Evolutionary conservation across 2,888 invertebrate genomes (phyloP).

Genomic region (Agrochola macilenta): DNA sequence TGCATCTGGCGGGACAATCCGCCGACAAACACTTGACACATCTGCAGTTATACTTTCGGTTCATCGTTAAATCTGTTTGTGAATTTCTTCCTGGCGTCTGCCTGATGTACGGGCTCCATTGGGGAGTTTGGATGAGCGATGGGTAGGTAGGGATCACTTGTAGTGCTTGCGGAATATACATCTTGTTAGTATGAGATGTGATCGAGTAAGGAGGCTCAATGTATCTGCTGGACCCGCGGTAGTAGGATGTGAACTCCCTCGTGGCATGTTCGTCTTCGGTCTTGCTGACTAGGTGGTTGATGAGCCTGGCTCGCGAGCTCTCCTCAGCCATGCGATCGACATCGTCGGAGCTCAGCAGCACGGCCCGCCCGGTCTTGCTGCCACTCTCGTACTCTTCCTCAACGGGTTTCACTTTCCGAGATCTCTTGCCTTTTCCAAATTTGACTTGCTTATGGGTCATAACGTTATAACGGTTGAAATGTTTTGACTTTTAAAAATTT

Average conservation of each 20-base stretch:
- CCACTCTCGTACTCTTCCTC: slow-evolving; percentile 37
- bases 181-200: slow-evolving; percentile 68
- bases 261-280: slow-evolving; percentile 47
- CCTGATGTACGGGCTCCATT: slow-evolving; percentile 71
- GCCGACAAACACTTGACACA: slow-evolving; percentile 69
- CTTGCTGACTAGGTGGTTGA: slow-evolving; percentile 61
- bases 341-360: slow-evolving; percentile 67
- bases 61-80: slow-evolving; percentile 38
- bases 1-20: slow-evolving; percentile 63
- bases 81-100: slow-evolving; percentile 62
- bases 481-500: slow-evolving; percentile 66
- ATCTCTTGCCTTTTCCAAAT: slow-evolving; percentile 55
- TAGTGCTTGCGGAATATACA: slow-evolving; percentile 29
- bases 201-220: slow-evolving; percentile 65
- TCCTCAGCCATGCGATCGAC: slow-evolving; percentile 64
- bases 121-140: slow-evolving; percentile 64
- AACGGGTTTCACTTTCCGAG: slow-evolving; percentile 36
- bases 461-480: slow-evolving; percentile 48
- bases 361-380: slow-evolving; percentile 45
- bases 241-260: slow-evolving; percentile 74
- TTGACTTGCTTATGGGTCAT: slow-evolving; percentile 65
- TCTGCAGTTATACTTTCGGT: slow-evolving; percentile 64
- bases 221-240: slow-evolving; percentile 60
- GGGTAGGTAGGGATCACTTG: slow-evolving; percentile 68
- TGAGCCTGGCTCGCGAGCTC: slow-evolving; percentile 69